Base-by-base conservation (phyloP, 2,113 vertebrate species). In the Pongo abelii region DNA sequence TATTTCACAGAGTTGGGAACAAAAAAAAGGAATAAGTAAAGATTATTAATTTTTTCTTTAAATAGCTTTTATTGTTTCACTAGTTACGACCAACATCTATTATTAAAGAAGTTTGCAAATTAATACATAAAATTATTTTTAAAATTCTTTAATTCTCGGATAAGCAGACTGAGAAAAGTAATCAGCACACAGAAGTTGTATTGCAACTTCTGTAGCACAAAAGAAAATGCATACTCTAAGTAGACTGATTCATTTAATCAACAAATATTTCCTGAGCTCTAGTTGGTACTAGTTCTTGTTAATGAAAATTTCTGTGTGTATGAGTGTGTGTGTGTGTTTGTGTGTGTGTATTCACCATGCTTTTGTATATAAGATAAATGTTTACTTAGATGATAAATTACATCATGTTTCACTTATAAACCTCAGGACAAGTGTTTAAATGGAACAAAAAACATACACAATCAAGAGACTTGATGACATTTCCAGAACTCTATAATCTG, bases 241-340 rank as follows among this genome's bases (percentile, higher is more conserved):
- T 55, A 94, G 78, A 89, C 80, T 69, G 43, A 94, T 52, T 85
- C 9, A 22, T 87, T 81, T 74, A 79, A 83, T 96, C 61, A 97
- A 67, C 1, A 79, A 9, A 23, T 91, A 79, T 78, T 96, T 93
- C 55, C 38, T 50, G 4, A 93, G 11, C 9, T 89, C 79, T 57
- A n/a, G 50, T 38, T 61, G 5, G 35, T 83, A 17, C 25, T 86
- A 17, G 10, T 84, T 96, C 52, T 92, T 89, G 10, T 67, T 69
- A 96, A 79, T 27, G 93, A 79, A 38, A 55, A 43, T 40, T 30
- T 55, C 17, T 52, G 40, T 17, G 1, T 55, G 2, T 80, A 3
- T 87, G 5, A 88, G 13, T 52, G 6, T n/a, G 23, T 59, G 4
- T n/a, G 14, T 17, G 11, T 64, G 10, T 55, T 5, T 64, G 59